phyloP scores from a whole-genome alignment of 1,140 invertebrate species.

The Saccostrea cuccullata region DNA sequence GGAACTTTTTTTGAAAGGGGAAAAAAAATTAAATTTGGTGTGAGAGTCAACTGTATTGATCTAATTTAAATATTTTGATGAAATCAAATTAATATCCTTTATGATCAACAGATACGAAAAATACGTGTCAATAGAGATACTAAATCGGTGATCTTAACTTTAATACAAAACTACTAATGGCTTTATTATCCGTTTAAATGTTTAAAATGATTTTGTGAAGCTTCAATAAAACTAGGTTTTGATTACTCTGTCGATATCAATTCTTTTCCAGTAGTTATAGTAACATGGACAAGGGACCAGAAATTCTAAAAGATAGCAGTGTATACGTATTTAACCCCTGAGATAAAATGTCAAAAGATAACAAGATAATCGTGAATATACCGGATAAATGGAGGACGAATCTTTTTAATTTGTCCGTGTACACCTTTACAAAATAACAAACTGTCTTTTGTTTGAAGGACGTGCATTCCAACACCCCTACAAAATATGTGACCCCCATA shows the following conservation, averaged over 20 bases:
- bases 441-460: background rate
- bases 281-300: background rate
- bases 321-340: background rate
- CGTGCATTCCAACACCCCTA: slow-evolving; percentile 17
- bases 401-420: slow-evolving; percentile 15
- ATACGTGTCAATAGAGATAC: background rate
- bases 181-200: background rate
- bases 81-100: background rate
- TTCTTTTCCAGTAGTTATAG: slow-evolving; percentile 2
- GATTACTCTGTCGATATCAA: background rate
- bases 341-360: slow-evolving; percentile 2
- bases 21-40: too few relatives aligned
- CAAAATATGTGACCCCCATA: slow-evolving; percentile 1
- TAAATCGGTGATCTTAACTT: background rate
- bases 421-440: slow-evolving; percentile 2
- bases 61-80: background rate
- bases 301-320: slow-evolving; percentile 15
- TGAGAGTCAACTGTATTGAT: background rate
- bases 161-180: background rate
- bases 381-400: background rate
- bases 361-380: slow-evolving; percentile 17
- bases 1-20: too few relatives aligned
- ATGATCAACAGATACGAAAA: background rate
- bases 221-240: background rate
- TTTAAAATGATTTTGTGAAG: background rate